Base-by-base conservation (phyloP, 1,140 invertebrate genomes). In the Diuraphis noxia region DNA sequence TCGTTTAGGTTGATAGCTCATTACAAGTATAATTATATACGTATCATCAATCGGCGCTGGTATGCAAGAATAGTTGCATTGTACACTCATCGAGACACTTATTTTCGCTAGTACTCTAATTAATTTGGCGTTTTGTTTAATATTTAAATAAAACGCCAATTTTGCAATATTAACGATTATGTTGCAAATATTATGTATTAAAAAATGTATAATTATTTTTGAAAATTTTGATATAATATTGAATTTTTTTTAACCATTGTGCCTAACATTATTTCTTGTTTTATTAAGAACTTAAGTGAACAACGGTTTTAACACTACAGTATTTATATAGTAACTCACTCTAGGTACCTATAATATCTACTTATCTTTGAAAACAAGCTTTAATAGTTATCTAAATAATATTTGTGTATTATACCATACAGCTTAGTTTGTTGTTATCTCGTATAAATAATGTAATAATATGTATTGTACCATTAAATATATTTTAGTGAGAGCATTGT, bases 361-460 rank as follows among this genome's bases (percentile, higher is more conserved):
- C 84, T n/a, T 46, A 85, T n/a, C 41, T n/a, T 85, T n/a, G n/a
- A 49, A 85, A 85, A 49, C 43, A 43, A 85, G 84, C 84, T 34
- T 85, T 85, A 82, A 21, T 41, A 85, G 43, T 85, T 85, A 49
- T 43, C 41, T 49, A 49, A 85, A 85, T 85, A 41, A 40, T 85
- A 85, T 85, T 85, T 85, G 43, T n/a, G 84, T 49, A 84, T 13
- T 84, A n/a, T n/a, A 84, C 82, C 25, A 46, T 49, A 85, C 84
- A 30, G 84, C 84, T 85, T 85, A 85, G 41, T 85, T 40, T n/a
- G 84, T 85, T 85, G 82, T 49, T 49, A 49, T 43, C 36, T 81
- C 17, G n/a, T 72, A 72, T 72, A 72, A n/a, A 72, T 72, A n/a
- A n/a, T 72, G 56, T n/a, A 72, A 72, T 72, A 17, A 72, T 72